These are phyloP conservation scores for Syngnathus rostellatus DNA, from an alignment of 2,797 vertebrate genomes.

Conservation along the genomic window DNA sequence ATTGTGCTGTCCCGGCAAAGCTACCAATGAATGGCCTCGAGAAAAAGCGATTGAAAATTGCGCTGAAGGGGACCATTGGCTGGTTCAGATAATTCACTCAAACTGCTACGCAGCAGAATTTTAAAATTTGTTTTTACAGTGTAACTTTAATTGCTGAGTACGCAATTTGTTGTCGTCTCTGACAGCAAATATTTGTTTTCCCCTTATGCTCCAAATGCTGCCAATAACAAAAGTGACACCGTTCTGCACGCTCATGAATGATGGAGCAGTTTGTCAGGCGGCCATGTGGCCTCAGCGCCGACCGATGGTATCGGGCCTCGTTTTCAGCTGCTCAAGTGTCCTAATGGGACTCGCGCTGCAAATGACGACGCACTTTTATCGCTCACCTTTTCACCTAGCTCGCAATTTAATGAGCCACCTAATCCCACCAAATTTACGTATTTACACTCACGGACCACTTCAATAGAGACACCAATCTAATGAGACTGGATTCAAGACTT, in stretches of 20 bases:
- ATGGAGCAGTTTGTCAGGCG: slow-evolving; percentile 12
- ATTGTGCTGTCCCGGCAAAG: neutral
- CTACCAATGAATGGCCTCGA: neutral
- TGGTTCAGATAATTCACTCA: too few species aligned
- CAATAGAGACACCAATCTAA: neutral
- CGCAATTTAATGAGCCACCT: slow-evolving; percentile 31
- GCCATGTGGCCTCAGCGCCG: slow-evolving; percentile 5
- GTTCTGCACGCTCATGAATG: slow-evolving; percentile 9
- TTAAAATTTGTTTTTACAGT: too few species aligned
- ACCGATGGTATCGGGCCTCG: neutral
- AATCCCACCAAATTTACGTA: slow-evolving; percentile 17
- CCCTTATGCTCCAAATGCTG: neutral
- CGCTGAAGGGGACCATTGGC: neutral
- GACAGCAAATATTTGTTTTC: too few species aligned
- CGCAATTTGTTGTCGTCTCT: too few species aligned
- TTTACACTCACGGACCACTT: neutral
- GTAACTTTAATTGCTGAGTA: too few species aligned
- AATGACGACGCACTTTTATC: slow-evolving; percentile 17
- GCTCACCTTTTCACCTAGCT: slow-evolving; percentile 26
- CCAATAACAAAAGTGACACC: neutral
- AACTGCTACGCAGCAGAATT: too few species aligned
- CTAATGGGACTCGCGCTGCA: slow-evolving; percentile 8
- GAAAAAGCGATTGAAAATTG: neutral
- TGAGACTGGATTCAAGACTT: neutral
- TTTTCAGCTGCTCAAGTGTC: slow-evolving; percentile 9